A percentile compares a stretch with the other conserved stretches of the same genome.
phyloP scores from a whole-genome alignment of 1,140 invertebrate genomes.

The Spodoptera litura region DNA sequence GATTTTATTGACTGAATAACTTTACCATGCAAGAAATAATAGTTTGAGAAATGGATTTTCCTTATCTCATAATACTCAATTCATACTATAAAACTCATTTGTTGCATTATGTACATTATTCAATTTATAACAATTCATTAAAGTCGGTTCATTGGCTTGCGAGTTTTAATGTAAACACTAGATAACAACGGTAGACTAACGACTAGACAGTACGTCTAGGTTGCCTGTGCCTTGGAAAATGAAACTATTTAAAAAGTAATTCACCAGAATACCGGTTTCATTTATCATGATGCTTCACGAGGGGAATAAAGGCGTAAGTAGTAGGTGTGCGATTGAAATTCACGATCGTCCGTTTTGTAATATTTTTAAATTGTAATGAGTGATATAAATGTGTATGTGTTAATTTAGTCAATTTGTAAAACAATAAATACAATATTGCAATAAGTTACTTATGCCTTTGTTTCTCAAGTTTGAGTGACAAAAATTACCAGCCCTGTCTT shows the following conservation, averaged over 20 bases:
- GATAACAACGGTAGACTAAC: neutral
- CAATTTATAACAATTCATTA: conserved; percentile 48
- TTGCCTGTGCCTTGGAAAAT: neutral
- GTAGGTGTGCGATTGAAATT: conserved; percentile 12
- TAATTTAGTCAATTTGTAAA: conserved; percentile 24
- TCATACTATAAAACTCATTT: conserved; percentile 45
- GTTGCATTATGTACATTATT: conserved; percentile 46
- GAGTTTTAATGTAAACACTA: conserved; percentile 46
- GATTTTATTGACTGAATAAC: conserved; percentile 46
- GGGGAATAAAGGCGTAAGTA: conserved; percentile 35
- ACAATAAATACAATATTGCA: conserved; percentile 6
- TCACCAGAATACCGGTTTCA: neutral
- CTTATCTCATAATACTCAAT: conserved; percentile 40
- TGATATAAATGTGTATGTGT: conserved; percentile 27
- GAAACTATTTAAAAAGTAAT: neutral
- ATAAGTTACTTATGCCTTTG: conserved; percentile 29
- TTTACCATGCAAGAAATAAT: conserved; percentile 28
- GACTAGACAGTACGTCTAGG: neutral
- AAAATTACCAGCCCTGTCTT: neutral
- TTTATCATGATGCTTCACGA: conserved; percentile 5
- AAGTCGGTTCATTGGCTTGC: conserved; percentile 45
- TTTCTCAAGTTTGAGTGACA: conserved; percentile 7
- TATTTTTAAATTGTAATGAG: conserved; percentile 7
- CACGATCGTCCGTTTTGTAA: conserved; percentile 10
- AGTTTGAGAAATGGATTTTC: conserved; percentile 36